Conservation (phyloP, 2,888 invertebrate genomes). For the Dolichopus griseipennis region DNA sequence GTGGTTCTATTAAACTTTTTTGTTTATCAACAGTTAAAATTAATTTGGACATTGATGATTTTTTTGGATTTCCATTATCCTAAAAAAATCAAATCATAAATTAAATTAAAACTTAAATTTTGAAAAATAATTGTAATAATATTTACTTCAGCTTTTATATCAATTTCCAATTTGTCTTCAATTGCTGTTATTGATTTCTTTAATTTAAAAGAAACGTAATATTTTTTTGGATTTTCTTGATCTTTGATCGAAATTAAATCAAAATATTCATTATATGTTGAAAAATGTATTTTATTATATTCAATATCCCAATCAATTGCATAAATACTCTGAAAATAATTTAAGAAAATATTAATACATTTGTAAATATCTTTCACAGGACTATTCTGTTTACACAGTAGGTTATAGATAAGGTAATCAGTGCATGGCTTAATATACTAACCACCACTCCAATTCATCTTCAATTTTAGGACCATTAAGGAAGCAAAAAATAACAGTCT, state of each 20-base stretch:
- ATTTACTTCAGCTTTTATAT: constrained; percentile 28
- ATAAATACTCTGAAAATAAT: constrained; percentile 22
- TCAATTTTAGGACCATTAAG: too few species aligned
- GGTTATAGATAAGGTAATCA: too few species aligned
- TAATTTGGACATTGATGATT: constrained; percentile 21
- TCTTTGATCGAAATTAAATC: constrained; percentile 21
- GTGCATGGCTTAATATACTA: too few species aligned
- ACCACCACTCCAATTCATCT: too few species aligned
- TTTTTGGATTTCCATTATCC: constrained; percentile 26
- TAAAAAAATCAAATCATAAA: constrained; percentile 10
- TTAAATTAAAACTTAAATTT: too few species aligned
- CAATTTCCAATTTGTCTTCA: constrained; percentile 23
- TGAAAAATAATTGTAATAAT: not conserved
- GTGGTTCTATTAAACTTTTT: constrained; percentile 23
- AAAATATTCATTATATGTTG: constrained; percentile 22
- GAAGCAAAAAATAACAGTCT: too few species aligned
- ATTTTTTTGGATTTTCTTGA: constrained; percentile 23
- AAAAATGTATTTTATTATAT: constrained; percentile 26
- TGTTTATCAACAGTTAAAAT: constrained; percentile 23
- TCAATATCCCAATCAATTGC: constrained; percentile 28
- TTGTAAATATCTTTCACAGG: too few species aligned
- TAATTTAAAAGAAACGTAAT: constrained; percentile 24
- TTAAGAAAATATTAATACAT: not conserved
- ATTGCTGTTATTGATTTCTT: constrained; percentile 24
- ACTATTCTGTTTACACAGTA: too few species aligned